Percentiles rank a stretch among this genome's conserved stretches.
phyloP scores from a whole-genome alignment of 2,113 vertebrate species.

The Cyanocitta stelleri region DNA sequence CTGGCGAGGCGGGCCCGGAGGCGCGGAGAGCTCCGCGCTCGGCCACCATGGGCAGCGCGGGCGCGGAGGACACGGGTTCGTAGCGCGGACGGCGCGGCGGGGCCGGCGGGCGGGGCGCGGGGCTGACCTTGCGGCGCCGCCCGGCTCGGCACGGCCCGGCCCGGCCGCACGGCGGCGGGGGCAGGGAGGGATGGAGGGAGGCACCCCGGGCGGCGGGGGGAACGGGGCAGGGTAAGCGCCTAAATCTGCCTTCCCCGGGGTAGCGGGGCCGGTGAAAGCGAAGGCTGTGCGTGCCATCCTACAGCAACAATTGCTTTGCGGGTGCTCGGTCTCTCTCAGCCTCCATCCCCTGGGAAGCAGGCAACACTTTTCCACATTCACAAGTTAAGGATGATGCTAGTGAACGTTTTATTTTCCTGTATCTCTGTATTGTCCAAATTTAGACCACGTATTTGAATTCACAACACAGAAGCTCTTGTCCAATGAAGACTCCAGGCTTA shows the following conservation, averaged over 20 bases:
- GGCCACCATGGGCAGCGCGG: constrained; percentile 44
- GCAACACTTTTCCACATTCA: neutral
- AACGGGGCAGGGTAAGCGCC: neutral
- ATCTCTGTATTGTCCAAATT: neutral
- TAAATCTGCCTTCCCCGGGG: neutral
- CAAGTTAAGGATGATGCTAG: neutral
- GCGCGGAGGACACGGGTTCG: constrained; percentile 13
- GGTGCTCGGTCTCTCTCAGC: neutral
- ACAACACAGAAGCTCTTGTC: neutral
- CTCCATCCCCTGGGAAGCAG: neutral
- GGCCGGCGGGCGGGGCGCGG: neutral
- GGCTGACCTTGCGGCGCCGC: neutral
- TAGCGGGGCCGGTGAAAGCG: fast-evolving
- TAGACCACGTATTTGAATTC: neutral
- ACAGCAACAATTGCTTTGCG: constrained; percentile 17
- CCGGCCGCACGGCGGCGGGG: neutral
- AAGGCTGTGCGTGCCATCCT: neutral
- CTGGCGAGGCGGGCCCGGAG: neutral
- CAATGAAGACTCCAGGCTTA: neutral
- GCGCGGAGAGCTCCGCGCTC: neutral
- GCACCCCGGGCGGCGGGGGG: neutral
- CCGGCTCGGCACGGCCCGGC: neutral
- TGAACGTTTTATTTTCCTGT: neutral
- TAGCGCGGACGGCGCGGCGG: neutral
- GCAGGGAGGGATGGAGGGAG: neutral